Conservation (phyloP, 2,888 invertebrate genomes). For the Drosophila borborema region DNA sequence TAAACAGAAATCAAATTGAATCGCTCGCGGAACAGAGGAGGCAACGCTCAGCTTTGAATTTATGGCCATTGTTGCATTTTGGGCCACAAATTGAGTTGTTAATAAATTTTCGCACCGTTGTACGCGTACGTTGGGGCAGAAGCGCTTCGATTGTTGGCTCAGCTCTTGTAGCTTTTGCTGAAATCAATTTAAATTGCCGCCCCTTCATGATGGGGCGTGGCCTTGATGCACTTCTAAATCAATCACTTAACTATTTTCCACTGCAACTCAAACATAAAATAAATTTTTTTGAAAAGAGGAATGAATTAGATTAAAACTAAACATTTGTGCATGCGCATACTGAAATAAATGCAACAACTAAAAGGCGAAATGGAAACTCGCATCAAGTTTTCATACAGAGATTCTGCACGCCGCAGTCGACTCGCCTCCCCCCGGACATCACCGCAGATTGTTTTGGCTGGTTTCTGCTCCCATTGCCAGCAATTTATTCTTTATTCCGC, state of each 20-base stretch:
- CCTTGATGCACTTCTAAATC: conserved; percentile 48
- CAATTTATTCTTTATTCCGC: conserved; percentile 53
- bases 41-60: conserved; percentile 29
- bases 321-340: conserved; percentile 39
- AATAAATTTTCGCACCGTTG: conserved; percentile 56
- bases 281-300: background rate
- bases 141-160: conserved; percentile 11
- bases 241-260: conserved; percentile 65
- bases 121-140: conserved; percentile 17
- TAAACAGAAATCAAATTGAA: conserved; percentile 25
- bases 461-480: conserved; percentile 14
- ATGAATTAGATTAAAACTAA: conserved; percentile 42
- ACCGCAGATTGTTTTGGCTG: conserved; percentile 21
- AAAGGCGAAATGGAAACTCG: background rate
- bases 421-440: background rate
- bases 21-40: conserved; percentile 11
- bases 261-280: conserved; percentile 29
- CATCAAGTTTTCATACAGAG: conserved; percentile 35
- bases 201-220: background rate
- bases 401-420: conserved; percentile 22
- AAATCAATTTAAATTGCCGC: conserved; percentile 50
- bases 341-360: conserved; percentile 20
- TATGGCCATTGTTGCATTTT: conserved; percentile 45
- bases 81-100: conserved; percentile 54
- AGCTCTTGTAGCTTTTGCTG: conserved; percentile 17